phyloP scores from a whole-genome alignment of 2,888 invertebrate genomes.

The Disparrhopalites patrizii region DNA sequence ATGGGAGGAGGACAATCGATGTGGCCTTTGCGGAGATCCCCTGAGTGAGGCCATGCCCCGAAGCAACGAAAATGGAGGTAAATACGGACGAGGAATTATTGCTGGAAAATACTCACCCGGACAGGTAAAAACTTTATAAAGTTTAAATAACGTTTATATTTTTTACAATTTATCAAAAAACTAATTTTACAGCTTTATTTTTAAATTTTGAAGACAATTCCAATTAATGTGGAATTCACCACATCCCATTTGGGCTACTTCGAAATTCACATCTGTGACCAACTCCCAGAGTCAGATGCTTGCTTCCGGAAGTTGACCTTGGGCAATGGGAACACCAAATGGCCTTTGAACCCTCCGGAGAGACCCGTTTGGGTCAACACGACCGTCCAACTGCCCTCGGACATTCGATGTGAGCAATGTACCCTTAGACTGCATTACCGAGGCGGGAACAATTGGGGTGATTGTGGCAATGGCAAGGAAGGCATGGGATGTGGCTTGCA shows the following conservation, averaged over 20 bases:
- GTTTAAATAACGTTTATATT: neutral
- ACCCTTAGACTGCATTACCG: conserved; percentile 28
- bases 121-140: conserved; percentile 17
- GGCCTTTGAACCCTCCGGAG: neutral
- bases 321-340: neutral
- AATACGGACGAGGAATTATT: conserved; percentile 32
- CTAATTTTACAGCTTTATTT: too few relatives aligned
- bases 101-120: conserved; percentile 24
- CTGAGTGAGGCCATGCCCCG: neutral
- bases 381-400: conserved; percentile 19
- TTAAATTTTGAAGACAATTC: conserved; percentile 1
- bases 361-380: conserved; percentile 14
- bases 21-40: conserved; percentile 16
- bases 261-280: conserved; percentile 51
- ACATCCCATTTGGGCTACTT: conserved; percentile 52
- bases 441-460: conserved; percentile 29
- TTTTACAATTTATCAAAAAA: neutral
- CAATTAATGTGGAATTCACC: conserved; percentile 50
- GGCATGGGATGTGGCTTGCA: conserved; percentile 37
- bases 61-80: conserved; percentile 37
- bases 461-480: conserved; percentile 18
- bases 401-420: conserved; percentile 21
- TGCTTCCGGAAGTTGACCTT: neutral
- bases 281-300: conserved; percentile 21
- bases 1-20: neutral